These are phyloP conservation scores for Oegoconia quadripuncta DNA, from an alignment of 2,888 invertebrate genomes.

Conservation along the genomic window DNA sequence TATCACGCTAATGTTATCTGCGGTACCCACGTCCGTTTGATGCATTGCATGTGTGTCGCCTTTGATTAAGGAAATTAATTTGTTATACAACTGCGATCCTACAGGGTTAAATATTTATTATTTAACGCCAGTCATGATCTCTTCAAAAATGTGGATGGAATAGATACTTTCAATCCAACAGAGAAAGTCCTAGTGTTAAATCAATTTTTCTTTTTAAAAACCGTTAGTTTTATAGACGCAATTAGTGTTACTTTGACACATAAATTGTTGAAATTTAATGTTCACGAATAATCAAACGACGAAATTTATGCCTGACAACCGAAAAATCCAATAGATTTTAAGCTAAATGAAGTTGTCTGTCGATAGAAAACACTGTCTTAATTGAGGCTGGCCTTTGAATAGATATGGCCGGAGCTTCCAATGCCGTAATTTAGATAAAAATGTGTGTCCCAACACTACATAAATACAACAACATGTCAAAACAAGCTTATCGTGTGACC, in stretches of 20 bases:
- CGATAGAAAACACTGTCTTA: slow-evolving; percentile 31
- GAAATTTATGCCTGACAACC: slow-evolving; percentile 9
- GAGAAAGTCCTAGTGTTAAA: neutral
- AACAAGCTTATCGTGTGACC: slow-evolving; percentile 67
- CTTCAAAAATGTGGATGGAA: neutral
- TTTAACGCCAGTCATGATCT: neutral
- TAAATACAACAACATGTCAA: slow-evolving; percentile 64
- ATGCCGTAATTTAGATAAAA: slow-evolving; percentile 71
- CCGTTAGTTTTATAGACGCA: neutral
- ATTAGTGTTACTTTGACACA: neutral
- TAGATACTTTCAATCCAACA: neutral
- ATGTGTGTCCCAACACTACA: slow-evolving; percentile 55
- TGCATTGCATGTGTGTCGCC: slow-evolving; percentile 61
- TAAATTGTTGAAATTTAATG: neutral
- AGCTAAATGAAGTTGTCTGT: slow-evolving; percentile 26
- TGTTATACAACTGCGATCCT: slow-evolving; percentile 53
- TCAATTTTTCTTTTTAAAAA: neutral
- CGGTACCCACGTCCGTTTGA: slow-evolving; percentile 58
- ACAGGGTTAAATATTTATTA: slow-evolving; percentile 20
- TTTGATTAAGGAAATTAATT: slow-evolving; percentile 76
- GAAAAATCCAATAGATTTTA: slow-evolving; percentile 14
- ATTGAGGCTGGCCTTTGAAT: slow-evolving; percentile 49
- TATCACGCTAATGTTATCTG: slow-evolving; percentile 72
- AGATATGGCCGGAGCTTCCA: slow-evolving; percentile 65
- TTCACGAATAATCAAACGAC: neutral